phyloP scores from a whole-genome alignment of 2,888 invertebrate genomes.

The Drosophila vallismaia region DNA sequence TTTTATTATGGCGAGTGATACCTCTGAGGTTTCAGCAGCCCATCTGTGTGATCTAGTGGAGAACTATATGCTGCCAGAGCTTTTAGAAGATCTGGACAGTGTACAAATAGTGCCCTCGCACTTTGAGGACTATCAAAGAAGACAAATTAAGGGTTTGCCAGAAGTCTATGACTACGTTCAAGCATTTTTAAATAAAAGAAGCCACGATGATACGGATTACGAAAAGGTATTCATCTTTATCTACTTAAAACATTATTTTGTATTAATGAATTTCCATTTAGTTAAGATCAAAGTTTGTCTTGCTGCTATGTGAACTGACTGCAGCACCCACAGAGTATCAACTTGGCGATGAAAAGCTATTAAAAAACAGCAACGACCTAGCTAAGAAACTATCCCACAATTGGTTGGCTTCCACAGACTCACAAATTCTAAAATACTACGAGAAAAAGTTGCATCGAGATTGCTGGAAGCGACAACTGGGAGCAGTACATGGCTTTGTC shows the following conservation, averaged over 20 bases:
- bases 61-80: slow-evolving; percentile 72
- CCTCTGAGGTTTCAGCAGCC: slow-evolving; percentile 15
- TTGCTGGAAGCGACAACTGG: slow-evolving; percentile 80
- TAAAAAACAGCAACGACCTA: slow-evolving; percentile 61
- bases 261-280: slow-evolving; percentile 30
- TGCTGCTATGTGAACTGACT: slow-evolving; percentile 77
- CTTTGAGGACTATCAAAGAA: slow-evolving; percentile 67
- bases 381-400: slow-evolving; percentile 33
- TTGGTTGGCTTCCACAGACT: slow-evolving; percentile 40
- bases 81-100: slow-evolving; percentile 75
- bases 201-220: slow-evolving; percentile 23
- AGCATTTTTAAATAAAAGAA: slow-evolving; percentile 67
- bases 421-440: slow-evolving; percentile 71
- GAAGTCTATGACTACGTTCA: slow-evolving; percentile 71
- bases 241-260: neutral
- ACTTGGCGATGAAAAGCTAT: slow-evolving; percentile 52
- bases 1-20: slow-evolving; percentile 35
- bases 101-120: slow-evolving; percentile 60
- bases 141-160: slow-evolving; percentile 63
- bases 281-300: slow-evolving; percentile 65
- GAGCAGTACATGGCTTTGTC: slow-evolving; percentile 76
- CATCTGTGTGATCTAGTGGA: slow-evolving; percentile 58
- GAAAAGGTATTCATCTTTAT: slow-evolving; percentile 19
- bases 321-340: slow-evolving; percentile 67
- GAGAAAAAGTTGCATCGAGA: slow-evolving; percentile 68